Evolutionary conservation across 2,888 invertebrate genomes (phyloP), one percentile per base, ranked within the genome.

Genomic region (Leptinotarsa peninsularis): DNA sequence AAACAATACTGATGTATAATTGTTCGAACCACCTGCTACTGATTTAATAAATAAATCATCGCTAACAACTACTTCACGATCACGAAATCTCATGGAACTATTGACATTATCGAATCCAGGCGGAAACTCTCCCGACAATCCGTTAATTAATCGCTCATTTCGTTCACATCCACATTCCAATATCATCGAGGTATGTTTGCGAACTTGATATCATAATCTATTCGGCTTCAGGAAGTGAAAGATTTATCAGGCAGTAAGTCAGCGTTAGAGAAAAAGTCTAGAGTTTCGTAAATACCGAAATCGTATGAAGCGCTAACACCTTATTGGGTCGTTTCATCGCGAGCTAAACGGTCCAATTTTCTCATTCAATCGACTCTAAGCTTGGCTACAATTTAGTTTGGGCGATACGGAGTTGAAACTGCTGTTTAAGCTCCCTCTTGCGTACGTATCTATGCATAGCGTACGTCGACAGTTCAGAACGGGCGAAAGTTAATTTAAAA

Each of bases 311-410:
- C 82, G 79, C 77, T 85, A 84, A 84, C 82, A 83, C 84, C 85
- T 86, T 86, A 86, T 85, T 83, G 84, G 84, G 82, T 84, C 83
- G 84, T 86, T 85, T 82, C 78, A 81, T 82, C 79, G 81, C 79
- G 79, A 78, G 79, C 81, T 82, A 83, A 85, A 82, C 83, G 84
- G 81, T 79, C 84, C 86, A 86, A 86, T 87, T 86, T 86, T 86
- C 86, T 81, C 86, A 85, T 86, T 86, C 86, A 85, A 86, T 87
- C 85, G 85, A 81, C 83, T 82, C 78, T 83, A 84, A 86, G 83
- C 83, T 80, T 79, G 79, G 77, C 82, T 81, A 84, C 85, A 84
- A 83, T 85, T 85, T 82, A 81, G 84, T 84, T 84, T 83, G 81
- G 82, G 83, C 83, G 85, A 84, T 85, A 85, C 71, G 81, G 81